phyloP scores from a whole-genome alignment of 2,797 vertebrate species.

The Rhadinocentrus ornatus region DNA sequence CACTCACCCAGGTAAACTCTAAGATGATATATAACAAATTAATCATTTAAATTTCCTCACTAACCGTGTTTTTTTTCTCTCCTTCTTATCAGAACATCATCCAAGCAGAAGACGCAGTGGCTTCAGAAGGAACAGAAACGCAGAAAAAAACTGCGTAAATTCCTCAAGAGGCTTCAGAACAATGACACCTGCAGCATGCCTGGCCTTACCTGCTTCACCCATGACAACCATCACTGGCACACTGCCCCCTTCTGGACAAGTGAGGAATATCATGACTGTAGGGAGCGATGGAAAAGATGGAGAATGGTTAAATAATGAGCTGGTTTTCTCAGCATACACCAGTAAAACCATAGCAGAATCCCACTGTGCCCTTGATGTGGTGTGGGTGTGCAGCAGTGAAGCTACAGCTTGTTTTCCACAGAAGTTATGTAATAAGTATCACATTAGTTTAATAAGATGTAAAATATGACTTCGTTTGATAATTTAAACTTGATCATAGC shows the following conservation, averaged over 20 bases:
- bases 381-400: no score
- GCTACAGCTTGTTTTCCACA: no score
- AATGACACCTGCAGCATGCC: constrained; percentile 99
- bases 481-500: not conserved
- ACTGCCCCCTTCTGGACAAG: constrained; percentile 96
- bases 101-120: constrained; percentile 90
- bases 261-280: constrained; percentile 74
- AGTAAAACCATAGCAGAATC: no score
- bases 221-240: constrained; percentile 99
- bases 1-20: constrained; percentile 86
- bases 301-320: no score
- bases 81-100: constrained; percentile 58
- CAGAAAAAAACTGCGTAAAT: constrained; percentile 94
- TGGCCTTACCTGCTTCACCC: constrained; percentile 97
- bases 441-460: no score
- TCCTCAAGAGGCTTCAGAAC: constrained; percentile 94
- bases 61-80: not conserved
- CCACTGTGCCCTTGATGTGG: no score
- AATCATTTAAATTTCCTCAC: not conserved
- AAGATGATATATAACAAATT: not conserved
- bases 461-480: no score
- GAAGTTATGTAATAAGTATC: no score
- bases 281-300: not conserved
- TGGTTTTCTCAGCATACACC: no score
- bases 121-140: constrained; percentile 92